Conservation (phyloP, 2,888 invertebrate species). For the Diadromus collaris region DNA sequence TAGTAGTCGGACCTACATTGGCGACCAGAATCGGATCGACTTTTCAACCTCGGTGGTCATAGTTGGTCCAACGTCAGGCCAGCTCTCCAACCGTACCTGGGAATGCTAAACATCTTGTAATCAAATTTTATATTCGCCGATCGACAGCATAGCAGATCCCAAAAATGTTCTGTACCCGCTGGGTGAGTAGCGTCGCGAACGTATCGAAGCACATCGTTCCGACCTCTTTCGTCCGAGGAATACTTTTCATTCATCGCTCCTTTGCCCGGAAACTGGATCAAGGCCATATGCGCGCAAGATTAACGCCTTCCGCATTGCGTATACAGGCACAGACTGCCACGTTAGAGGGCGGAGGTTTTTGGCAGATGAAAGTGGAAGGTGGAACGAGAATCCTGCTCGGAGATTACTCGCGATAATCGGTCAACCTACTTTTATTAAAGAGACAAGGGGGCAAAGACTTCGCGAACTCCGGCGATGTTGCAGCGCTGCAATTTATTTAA, state of each 20-base stretch:
- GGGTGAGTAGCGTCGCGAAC: too few species aligned
- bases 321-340: background rate
- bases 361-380: conserved; percentile 22
- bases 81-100: too few species aligned
- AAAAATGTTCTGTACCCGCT: too few species aligned
- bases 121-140: too few species aligned
- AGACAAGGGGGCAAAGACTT: background rate
- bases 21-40: too few species aligned
- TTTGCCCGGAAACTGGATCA: background rate
- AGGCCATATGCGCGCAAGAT: conserved; percentile 2
- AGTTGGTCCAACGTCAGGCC: too few species aligned
- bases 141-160: too few species aligned
- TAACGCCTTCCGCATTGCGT: conserved; percentile 42
- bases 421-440: conserved; percentile 27
- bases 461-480: background rate
- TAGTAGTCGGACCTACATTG: too few species aligned
- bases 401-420: conserved; percentile 22
- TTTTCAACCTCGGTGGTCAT: too few species aligned
- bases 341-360: background rate
- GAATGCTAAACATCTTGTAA: too few species aligned
- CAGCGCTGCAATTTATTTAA: background rate
- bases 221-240: background rate
- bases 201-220: too few species aligned
- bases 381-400: background rate
- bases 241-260: background rate